Evolutionary conservation across 2,113 vertebrate species (phyloP), one percentile per base, ranked within the genome.

Genomic region (Entosphenus tridentatus): DNA sequence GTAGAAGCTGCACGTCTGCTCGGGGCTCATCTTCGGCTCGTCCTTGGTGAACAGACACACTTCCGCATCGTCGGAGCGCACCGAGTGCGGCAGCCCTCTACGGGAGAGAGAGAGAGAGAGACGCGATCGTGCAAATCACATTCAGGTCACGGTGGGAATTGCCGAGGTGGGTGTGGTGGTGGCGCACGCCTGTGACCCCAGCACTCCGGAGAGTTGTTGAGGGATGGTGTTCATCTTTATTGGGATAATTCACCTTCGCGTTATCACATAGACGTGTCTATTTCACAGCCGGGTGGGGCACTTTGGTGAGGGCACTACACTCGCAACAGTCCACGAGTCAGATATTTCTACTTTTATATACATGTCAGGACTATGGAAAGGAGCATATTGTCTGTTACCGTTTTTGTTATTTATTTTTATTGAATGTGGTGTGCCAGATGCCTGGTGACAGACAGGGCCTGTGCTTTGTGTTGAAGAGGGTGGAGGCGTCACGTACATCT

Each of bases 1-100:
- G 74, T 93, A 98, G 72, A 88, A 82, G 69, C 75, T 80, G 72
- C 87, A 83, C 0, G 84, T 89, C 75, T 96, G 84, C 5, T 95
- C 90, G 39, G 80, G 57, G 1, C 84, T 82, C 81, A 88, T 85
- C 13, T 81, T 77, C 69, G 80, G 81, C 71, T 88, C 84, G 70
- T 92, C 87, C 74, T 74, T 85, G 17, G 87, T 93, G 75, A 96
- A 92, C 2, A 98, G 82, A 73, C 92, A 96, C n/a, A 95, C 69
- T 1, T 95, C 87, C 3, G 78, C 73, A 1, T 80, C 78, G 54
- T 86, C 84, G 1, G 78, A 18, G 9, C 83, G 79, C 72, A 86
- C 80, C 14, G 77, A 73, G 70, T 89, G 82, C 56, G 90, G 89
- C 74, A 95, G 72, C 1, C 82, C 77, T 72, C 90, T 96, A 56